Conservation (phyloP, 1,140 invertebrate genomes). For the Apis florea region DNA sequence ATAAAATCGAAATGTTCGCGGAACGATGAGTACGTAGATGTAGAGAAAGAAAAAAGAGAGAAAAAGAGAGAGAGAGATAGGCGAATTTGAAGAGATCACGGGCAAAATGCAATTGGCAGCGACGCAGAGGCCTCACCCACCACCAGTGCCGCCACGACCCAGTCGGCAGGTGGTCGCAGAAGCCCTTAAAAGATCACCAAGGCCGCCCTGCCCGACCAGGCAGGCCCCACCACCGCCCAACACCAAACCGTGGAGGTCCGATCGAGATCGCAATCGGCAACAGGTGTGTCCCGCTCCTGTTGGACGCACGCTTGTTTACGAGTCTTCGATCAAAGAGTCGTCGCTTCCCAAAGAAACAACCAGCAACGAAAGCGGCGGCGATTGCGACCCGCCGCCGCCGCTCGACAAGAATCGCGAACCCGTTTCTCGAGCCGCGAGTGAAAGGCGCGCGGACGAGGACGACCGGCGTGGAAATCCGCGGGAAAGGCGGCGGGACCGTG, state of each 20-base stretch:
- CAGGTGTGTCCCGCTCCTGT: slow-evolving; percentile 33
- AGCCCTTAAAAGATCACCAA: slow-evolving; percentile 83
- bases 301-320: slow-evolving; percentile 67
- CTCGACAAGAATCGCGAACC: neutral
- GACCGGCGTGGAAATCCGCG: slow-evolving; percentile 32
- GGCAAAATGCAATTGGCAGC: slow-evolving; percentile 76
- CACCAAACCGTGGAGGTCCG: slow-evolving; percentile 78
- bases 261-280: slow-evolving; percentile 76
- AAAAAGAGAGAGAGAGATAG: neutral
- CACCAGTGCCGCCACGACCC: slow-evolving; percentile 87
- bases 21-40: neutral
- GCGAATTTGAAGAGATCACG: neutral
- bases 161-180: slow-evolving; percentile 86
- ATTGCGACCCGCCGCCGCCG: neutral
- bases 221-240: slow-evolving; percentile 78
- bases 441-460: slow-evolving; percentile 37
- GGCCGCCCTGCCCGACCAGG: slow-evolving; percentile 80
- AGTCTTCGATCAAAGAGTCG: slow-evolving; percentile 53
- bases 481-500: slow-evolving; percentile 34
- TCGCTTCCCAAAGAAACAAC: slow-evolving; percentile 19
- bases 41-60: neutral
- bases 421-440: slow-evolving; percentile 14
- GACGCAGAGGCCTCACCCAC: slow-evolving; percentile 81
- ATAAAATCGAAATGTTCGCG: slow-evolving; percentile 2
- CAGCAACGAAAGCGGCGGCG: slow-evolving; percentile 10